Evolutionary conservation across 1,140 invertebrate genomes (phyloP).

Genomic region (Limonius californicus): DNA sequence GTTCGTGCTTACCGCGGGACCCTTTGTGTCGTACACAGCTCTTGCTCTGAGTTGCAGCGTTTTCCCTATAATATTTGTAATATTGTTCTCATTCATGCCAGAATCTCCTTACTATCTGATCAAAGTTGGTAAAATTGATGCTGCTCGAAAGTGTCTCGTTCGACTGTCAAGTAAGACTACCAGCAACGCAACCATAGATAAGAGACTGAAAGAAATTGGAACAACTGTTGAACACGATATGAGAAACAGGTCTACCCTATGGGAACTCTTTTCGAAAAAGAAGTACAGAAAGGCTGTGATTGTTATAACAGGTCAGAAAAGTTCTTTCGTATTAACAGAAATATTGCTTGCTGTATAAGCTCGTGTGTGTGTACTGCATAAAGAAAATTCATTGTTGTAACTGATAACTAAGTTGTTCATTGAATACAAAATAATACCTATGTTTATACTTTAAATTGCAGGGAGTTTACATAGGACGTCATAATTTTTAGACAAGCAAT

Average conservation of each 20-base stretch:
- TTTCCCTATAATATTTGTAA: conserved; percentile 52
- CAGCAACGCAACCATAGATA: background rate
- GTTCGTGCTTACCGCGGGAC: conserved; percentile 54
- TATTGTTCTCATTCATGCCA: conserved; percentile 54
- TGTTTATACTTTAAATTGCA: no score
- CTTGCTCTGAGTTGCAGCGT: conserved; percentile 43
- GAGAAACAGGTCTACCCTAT: conserved; percentile 17
- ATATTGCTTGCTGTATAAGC: no score
- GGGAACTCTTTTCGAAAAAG: conserved; percentile 4
- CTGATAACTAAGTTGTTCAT: no score
- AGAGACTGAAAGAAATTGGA: conserved; percentile 18
- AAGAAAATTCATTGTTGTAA: no score
- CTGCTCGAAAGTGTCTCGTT: background rate
- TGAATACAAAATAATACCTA: no score
- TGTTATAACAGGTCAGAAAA: no score
- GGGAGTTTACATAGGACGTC: no score
- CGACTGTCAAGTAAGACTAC: conserved; percentile 3
- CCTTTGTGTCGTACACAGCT: conserved; percentile 45
- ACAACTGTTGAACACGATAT: conserved; percentile 17
- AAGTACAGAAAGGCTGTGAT: conserved; percentile 19
- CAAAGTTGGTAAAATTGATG: conserved; percentile 32
- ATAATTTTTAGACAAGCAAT: no score
- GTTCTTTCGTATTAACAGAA: no score
- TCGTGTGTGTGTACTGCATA: no score
- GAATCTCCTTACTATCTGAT: conserved; percentile 60